A percentile compares a stretch with the other conserved stretches of the same genome.
phyloP scores from a whole-genome alignment of 2,797 vertebrate genomes.

The Chaunax sp. region DNA sequence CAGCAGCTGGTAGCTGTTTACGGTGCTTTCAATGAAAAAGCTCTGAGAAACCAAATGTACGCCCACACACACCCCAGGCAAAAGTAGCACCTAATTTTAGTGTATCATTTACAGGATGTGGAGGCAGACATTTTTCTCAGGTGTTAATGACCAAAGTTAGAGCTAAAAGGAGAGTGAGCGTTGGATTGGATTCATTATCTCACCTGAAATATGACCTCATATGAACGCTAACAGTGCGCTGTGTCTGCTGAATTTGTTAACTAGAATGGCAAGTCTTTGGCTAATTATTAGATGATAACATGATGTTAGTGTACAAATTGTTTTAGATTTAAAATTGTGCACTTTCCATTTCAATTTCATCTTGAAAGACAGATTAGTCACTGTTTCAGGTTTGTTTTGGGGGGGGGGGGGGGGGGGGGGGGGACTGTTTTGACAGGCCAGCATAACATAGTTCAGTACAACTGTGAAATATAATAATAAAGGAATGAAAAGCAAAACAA shows the following conservation, averaged over 20 bases:
- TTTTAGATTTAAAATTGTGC: no score
- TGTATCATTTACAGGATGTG: no score
- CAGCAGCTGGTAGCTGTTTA: constrained; percentile 2
- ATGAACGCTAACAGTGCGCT: background rate
- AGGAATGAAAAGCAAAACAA: constrained; percentile 14
- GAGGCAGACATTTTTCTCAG: background rate
- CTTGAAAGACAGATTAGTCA: background rate
- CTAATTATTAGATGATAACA: no score
- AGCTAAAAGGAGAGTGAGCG: no score
- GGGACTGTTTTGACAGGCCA: constrained; percentile 5
- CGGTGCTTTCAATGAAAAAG: background rate
- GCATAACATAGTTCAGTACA: constrained; percentile 4
- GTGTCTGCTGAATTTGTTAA: background rate
- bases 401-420: no score
- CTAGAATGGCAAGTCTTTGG: no score
- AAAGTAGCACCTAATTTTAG: no score
- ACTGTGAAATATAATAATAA: constrained; percentile 20
- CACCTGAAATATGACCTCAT: background rate
- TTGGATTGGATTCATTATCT: background rate
- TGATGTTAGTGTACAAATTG: no score
- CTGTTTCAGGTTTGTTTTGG: background rate
- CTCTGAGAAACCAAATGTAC: background rate
- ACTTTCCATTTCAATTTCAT: background rate
- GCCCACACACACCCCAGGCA: background rate
- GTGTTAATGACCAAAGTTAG: no score